Evolutionary conservation across 2,888 invertebrate genomes (phyloP), one percentile per base, ranked within the genome.

Genomic region (Pomacea canaliculata): DNA sequence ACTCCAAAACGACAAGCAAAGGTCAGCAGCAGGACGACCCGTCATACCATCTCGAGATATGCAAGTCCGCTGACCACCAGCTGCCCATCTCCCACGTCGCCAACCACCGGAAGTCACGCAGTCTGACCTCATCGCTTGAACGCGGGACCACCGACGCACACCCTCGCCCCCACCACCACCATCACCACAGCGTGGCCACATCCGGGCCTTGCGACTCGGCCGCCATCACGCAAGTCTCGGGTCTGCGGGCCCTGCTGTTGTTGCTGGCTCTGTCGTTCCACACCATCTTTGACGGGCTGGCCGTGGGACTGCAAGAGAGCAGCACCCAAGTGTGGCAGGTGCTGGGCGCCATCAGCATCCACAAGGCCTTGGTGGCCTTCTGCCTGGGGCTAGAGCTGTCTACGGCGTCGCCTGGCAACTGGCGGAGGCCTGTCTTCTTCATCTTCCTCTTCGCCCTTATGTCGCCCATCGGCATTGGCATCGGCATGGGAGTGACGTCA

Each of bases 281-380:
- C 85, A 92, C 93, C 16, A 85, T 92, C 16, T 93, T 93, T 83
- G 93, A 93, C 85, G 93, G 93, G 3, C 85, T 93, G 69, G 92
- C 93, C 9, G 87, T 93, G 73, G 93, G 93, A 0, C 88, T 93
- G n/a, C 92, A 78, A 70, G 59, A 67, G 12, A 71, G 19, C 18
- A 12, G 49, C 23, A 13, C 62, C 16, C 16, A 79, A 23, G 85
- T 87, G 7, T 81, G 92, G 81, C 88, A 91, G 81, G 88, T 85
- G 27, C 72, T 84, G 46, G 70, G 93, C 10, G 93, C 93, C 4
- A 91, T 93, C 23, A 83, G 91, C 59, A 88, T 93, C 68, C 93
- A 93, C 87, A 93, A 93, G 82, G 87, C 91, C 19, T 89, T 93
- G 23, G 91, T 80, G 92, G 93, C 69, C 90, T 93, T 72, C 94